Conservation (phyloP, 1,140 invertebrate genomes). For the Bemisia tabaci region DNA sequence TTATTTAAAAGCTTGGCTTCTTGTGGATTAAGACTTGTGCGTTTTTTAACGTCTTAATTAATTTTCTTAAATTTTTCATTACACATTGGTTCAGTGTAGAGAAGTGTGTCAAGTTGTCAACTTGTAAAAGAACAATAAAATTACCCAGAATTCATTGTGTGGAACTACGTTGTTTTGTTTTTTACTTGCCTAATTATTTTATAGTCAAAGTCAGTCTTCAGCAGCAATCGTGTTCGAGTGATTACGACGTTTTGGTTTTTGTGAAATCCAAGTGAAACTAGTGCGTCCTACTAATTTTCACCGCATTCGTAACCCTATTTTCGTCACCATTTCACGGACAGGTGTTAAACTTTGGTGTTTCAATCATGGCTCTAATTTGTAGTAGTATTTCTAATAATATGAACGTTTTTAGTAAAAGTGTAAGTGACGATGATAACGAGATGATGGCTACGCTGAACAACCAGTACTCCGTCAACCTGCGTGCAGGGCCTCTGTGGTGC, state of each 20-base stretch:
- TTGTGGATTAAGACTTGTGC: no score
- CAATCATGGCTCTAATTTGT: neutral
- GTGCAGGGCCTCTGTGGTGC: slow-evolving; percentile 95
- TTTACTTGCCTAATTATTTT: no score
- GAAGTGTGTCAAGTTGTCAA: no score
- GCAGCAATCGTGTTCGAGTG: no score
- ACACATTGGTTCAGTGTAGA: no score
- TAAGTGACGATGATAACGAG: neutral
- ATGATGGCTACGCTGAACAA: neutral
- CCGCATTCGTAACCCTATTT: neutral
- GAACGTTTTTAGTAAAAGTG: neutral
- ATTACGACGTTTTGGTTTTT: neutral
- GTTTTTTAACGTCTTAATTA: no score
- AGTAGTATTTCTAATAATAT: neutral
- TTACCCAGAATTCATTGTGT: no score
- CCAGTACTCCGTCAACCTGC: slow-evolving; percentile 78
- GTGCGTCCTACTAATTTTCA: neutral
- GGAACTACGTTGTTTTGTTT: no score
- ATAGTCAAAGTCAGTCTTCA: no score
- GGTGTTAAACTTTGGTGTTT: neutral
- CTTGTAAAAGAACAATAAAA: no score
- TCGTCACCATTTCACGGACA: neutral
- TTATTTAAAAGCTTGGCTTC: no score
- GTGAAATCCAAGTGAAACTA: neutral
- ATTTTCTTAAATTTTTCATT: no score